Evolutionary conservation across 2,888 invertebrate genomes (phyloP), one percentile per base, ranked within the genome.

Genomic region (Drosophila kanekoi): DNA sequence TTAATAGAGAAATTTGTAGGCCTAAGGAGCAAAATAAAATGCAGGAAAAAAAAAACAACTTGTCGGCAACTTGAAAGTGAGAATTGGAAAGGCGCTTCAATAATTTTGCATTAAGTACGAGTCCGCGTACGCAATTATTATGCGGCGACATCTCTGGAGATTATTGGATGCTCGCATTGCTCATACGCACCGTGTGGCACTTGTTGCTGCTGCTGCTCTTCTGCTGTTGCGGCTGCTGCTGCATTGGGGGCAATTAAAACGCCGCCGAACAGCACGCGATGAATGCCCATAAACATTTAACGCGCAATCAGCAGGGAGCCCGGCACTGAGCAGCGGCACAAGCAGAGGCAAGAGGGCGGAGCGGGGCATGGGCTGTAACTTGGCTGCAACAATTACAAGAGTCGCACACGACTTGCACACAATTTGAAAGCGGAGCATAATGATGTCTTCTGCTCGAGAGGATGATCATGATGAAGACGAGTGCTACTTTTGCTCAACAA

Each of bases 281-380:
- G 87, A 83, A 88, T 85, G 85, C 89, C 87, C 87, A 85, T 87
- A 83, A 83, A 88, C 85, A 87, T 85, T 88, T 85, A 86, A 79
- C 87, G 83, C 81, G 82, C 83, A 84, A 87, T 84, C 83, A 84
- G 77, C 81, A 77, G 73, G 80, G 81, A 80, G 73, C 43, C 48
- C 13, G 53, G 37, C 45, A 43, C n/a, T 44, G 38, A 10, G 20
- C n/a, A 14, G 32, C 2, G 20, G 9, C 8, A 3, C 2, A 4
- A n/a, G 38, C 3, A 13, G 37, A 13, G 37, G 10, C 18, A 5
- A 40, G 32, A 11, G 9, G 56, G 3, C 28, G 16, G 28, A 16
- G 20, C 9, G 16, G 1, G 45, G 67, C 18, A 43, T 40, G 67
- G 72, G 72, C 63, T 70, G 71, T 64, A 75, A 63, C 52, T 77